Evolutionary conservation across 2,113 vertebrate species (phyloP).

Genomic region (Tamias sibiricus): DNA sequence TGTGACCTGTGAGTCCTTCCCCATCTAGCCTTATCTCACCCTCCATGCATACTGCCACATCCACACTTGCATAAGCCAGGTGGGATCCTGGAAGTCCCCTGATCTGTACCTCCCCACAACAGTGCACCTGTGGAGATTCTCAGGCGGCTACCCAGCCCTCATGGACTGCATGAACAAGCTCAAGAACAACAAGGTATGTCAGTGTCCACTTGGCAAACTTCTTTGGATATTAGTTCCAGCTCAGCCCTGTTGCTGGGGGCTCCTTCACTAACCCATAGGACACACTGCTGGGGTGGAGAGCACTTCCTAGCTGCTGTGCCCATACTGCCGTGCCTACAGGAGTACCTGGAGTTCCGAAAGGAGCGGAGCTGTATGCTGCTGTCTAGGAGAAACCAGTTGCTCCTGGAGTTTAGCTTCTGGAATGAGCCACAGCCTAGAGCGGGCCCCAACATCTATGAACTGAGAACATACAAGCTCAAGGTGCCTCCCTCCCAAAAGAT

Average conservation of each 20-base stretch:
- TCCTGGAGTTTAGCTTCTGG: constrained; percentile 99
- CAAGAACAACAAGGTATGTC: constrained; percentile 90
- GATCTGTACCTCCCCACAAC: constrained; percentile 33
- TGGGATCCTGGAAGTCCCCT: not conserved
- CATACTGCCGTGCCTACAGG: constrained; percentile 79
- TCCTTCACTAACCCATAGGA: not conserved
- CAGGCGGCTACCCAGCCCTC: constrained; percentile 95
- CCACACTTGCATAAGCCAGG: not conserved
- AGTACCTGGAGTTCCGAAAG: constrained; percentile 93
- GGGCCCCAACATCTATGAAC: constrained; percentile 96
- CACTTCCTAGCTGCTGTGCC: not conserved
- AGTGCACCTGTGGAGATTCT: constrained; percentile 98
- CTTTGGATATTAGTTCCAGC: not conserved
- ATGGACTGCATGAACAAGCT: constrained; percentile 94
- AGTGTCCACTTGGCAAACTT: rapidly evolving
- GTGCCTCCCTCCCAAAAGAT: constrained; percentile 73
- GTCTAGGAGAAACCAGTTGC: constrained; percentile 95
- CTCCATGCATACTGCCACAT: too few relatives aligned
- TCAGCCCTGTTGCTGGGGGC: not conserved
- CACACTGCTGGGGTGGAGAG: rapidly evolving
- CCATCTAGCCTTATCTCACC: not conserved
- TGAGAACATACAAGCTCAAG: constrained; percentile 95
- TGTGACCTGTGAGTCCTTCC: not conserved
- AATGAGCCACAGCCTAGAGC: constrained; percentile 93
- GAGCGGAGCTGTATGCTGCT: constrained; percentile 95